Evolutionary conservation across 2,888 invertebrate genomes (phyloP), one percentile per base, ranked within the genome.

Genomic region (Mesopsocus fuscifrons): DNA sequence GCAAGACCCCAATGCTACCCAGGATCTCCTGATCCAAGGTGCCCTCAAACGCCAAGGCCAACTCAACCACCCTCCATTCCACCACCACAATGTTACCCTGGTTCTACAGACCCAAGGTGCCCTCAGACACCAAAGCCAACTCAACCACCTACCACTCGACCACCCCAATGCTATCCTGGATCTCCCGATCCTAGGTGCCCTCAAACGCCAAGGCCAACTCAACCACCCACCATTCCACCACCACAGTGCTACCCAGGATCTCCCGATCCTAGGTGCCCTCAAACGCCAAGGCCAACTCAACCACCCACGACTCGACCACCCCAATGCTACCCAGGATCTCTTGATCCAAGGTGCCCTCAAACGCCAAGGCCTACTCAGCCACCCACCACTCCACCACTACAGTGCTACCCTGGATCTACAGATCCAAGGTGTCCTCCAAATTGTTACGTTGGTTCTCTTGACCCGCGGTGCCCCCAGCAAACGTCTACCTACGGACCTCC

Each of bases 211-310:
- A 41, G 43, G 0, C 54, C 53, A 0, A 53, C 51, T 44, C 51
- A 52, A 0, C 48, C 43, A 32, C 49, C 54, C 4, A 44, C 44
- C 31, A 51, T 46, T 46, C 41, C 47, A 55, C 56, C 42, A 53
- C 58, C 50, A 55, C 57, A 46, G 50, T 58, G 49, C 52, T 58
- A 53, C 58, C 67, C 52, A 58, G 68, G 58, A 60, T 64, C 53
- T 57, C 62, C 32, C 57, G 68, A 62, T 50, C 59, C 59, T 1
- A 52, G 53, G 23, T 62, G 62, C 45, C 59, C 58, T 1, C 53
- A 52, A 47, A 54, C 45, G n/a, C 34, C 42, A n/a, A 22, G 32
- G 31, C 42, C 48, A 44, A 21, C 46, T 17, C 46, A 42, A 16
- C 44, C 5, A 18, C 41, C 47, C 9, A 31, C 48, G n/a, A 41